Evolutionary conservation across 2,888 invertebrate species (phyloP).

Genomic region (Galerucella pusilla): DNA sequence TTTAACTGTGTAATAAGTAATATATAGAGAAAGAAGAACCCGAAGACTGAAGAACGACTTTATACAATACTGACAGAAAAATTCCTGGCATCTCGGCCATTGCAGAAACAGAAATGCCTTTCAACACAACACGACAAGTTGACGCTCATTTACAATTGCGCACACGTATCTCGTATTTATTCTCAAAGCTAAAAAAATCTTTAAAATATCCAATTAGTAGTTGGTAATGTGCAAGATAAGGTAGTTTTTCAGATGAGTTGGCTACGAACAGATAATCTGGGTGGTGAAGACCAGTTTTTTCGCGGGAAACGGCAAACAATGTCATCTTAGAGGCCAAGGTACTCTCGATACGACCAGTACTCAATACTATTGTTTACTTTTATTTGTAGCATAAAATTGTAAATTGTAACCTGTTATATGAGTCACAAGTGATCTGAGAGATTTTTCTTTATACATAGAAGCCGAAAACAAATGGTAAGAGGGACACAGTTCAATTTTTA

Average conservation of each 20-base stretch:
- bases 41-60: constrained; percentile 41
- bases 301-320: constrained; percentile 62
- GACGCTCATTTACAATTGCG: constrained; percentile 57
- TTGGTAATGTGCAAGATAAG: constrained; percentile 61
- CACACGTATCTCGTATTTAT: constrained; percentile 60
- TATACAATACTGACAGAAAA: constrained; percentile 50
- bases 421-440: constrained; percentile 62
- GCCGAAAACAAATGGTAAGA: not conserved
- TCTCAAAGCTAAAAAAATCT: constrained; percentile 59
- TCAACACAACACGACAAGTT: constrained; percentile 49
- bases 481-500: not conserved
- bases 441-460: constrained; percentile 47
- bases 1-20: constrained; percentile 22
- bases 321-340: constrained; percentile 61
- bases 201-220: constrained; percentile 62
- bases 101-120: constrained; percentile 49
- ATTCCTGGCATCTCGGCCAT: constrained; percentile 45
- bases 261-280: constrained; percentile 60
- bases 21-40: constrained; percentile 21
- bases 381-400: constrained; percentile 63
- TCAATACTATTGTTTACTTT: constrained; percentile 64
- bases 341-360: constrained; percentile 62
- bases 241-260: constrained; percentile 57
- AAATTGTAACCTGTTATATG: constrained; percentile 64
- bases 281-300: constrained; percentile 62